Evolutionary conservation across 1,140 invertebrate genomes (phyloP), one percentile per base, ranked within the genome.

Genomic region (Orussus abietinus): DNA sequence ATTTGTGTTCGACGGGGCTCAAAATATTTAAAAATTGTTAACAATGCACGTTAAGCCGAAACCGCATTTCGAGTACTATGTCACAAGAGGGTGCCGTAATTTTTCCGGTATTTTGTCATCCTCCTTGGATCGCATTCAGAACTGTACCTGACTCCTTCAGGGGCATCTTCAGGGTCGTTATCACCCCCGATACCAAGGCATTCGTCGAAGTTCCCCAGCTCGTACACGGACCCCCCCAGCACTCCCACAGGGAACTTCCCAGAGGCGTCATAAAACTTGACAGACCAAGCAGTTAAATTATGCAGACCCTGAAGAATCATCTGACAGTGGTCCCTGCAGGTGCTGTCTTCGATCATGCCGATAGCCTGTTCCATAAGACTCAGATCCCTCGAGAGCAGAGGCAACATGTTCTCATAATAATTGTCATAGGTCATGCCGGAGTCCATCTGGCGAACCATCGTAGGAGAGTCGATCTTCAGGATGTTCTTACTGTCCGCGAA

Each of bases 171-270:
- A 2, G 62, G 57, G 10, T 66, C 42, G 0, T 51, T 47, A 10
- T 59, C 51, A 29, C 53, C 56, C 1, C 61, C 68, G 9, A 64
- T 62, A 11, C 62, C 50, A 0, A 83, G 55, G 42, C 82, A 85
- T 61, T 85, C 80, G 51, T 85, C 82, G 50, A 80, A 84, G 59
- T 84, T 84, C 3, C 82, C 82, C 18, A 85, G 60, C 36, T 84
- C 79, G 58, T 79, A 83, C 2, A 74, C 74, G 3, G 78, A 76
- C 3, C 80, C 81, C 32, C 72, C 77, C 0, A 83, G 65, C 5
- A 84, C 56, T 5, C 82, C 81, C 40, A 73, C 69, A 1, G 81
- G 78, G 18, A 79, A 77, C 53, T 82, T 83, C 0, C 78, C 77
- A 21, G 79, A 80, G 0, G 82, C 69, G 53, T 84, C 83, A 55